Percentiles rank a stretch among this genome's conserved stretches.
These are phyloP conservation scores for Ennomos fuscantarius DNA, from an alignment of 2,888 invertebrate species.

Conservation along the genomic window DNA sequence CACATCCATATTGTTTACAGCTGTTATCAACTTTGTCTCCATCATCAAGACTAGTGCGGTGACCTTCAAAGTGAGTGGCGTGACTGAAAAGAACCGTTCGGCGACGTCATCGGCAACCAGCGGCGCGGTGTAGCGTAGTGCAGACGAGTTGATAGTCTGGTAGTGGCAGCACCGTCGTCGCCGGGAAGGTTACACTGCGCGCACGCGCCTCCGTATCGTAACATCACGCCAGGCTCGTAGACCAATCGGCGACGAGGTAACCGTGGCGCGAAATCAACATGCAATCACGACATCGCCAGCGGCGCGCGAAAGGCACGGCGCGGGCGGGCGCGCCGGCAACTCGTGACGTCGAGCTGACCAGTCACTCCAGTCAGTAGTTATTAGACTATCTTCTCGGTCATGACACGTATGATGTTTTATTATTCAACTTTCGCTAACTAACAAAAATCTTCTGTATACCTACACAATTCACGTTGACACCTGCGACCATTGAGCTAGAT, in stretches of 20 bases:
- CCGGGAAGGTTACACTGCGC: slow-evolving; percentile 38
- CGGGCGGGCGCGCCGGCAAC: slow-evolving; percentile 16
- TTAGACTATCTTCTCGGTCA: slow-evolving; percentile 47
- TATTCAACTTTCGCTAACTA: slow-evolving; percentile 43
- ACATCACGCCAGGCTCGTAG: slow-evolving; percentile 72
- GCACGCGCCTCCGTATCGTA: slow-evolving; percentile 50
- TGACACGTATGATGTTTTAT: slow-evolving; percentile 38
- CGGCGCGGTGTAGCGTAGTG: slow-evolving; percentile 33
- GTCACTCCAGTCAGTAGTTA: background rate
- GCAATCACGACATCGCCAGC: slow-evolving; percentile 1
- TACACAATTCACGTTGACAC: too few relatives aligned
- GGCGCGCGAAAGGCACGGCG: background rate
- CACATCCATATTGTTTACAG: slow-evolving; percentile 20
- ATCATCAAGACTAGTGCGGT: slow-evolving; percentile 49
- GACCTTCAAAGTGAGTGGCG: slow-evolving; percentile 58
- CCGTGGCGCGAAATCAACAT: slow-evolving; percentile 59
- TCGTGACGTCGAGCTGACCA: slow-evolving; percentile 32
- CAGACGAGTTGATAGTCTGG: slow-evolving; percentile 38
- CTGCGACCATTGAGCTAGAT: too few relatives aligned
- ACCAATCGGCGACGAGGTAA: slow-evolving; percentile 67
- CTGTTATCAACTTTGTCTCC: slow-evolving; percentile 34
- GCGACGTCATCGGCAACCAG: slow-evolving; percentile 55
- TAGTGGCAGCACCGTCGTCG: slow-evolving; percentile 66
- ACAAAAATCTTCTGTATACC: slow-evolving; percentile 11
- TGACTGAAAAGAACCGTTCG: slow-evolving; percentile 51